phyloP scores from a whole-genome alignment of 2,888 invertebrate genomes.

The Piscicola geometra region DNA sequence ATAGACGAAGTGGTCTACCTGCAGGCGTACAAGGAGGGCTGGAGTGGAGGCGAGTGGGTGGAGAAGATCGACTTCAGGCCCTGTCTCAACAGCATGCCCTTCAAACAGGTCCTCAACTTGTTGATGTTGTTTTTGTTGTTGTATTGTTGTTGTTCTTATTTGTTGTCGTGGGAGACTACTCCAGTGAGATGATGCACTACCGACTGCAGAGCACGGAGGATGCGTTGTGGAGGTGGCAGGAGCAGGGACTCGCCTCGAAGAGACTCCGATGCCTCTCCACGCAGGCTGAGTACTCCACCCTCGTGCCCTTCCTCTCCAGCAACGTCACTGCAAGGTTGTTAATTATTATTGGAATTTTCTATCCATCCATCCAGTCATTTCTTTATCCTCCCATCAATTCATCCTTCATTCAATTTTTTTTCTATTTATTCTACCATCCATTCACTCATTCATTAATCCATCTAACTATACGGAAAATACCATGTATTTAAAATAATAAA shows the following conservation, averaged over 20 bases:
- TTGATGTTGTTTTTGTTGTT: too few relatives aligned
- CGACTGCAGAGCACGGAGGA: conserved; percentile 44
- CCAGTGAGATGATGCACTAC: too few relatives aligned
- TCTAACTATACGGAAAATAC: too few relatives aligned
- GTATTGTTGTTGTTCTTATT: too few relatives aligned
- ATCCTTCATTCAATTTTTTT: too few relatives aligned
- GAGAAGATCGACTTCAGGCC: conserved; percentile 71
- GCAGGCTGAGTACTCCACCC: conserved; percentile 63
- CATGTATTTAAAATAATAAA: too few relatives aligned
- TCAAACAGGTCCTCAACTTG: conserved; percentile 39
- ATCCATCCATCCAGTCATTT: too few relatives aligned
- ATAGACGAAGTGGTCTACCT: conserved; percentile 76
- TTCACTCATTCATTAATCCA: too few relatives aligned
- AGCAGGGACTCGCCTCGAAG: conserved; percentile 64
- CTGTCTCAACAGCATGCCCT: conserved; percentile 57
- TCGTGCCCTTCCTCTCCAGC: conserved; percentile 42
- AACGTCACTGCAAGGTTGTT: conserved; percentile 4
- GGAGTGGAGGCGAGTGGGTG: conserved; percentile 72
- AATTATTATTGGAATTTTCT: too few relatives aligned
- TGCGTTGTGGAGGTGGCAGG: conserved; percentile 59
- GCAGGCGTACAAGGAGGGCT: conserved; percentile 79
- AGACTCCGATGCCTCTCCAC: conserved; percentile 73
- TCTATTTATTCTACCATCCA: too few relatives aligned
- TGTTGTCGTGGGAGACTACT: too few relatives aligned
- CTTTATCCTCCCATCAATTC: too few relatives aligned